Conservation (phyloP, 1,140 invertebrate species). For the Drosophila gunungcola region DNA sequence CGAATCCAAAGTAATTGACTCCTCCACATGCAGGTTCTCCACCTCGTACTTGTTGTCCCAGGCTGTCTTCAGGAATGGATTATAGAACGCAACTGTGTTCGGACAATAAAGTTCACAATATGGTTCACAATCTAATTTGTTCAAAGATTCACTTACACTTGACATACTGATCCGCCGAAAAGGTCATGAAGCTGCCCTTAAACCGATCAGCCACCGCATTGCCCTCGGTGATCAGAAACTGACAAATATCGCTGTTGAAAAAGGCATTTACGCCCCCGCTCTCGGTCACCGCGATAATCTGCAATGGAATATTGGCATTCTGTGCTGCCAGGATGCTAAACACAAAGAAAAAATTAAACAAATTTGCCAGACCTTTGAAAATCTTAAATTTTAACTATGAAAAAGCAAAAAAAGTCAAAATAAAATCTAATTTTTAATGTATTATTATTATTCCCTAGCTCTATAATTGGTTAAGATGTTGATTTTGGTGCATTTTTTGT, state of each 20-base stretch:
- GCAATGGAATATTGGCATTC: slow-evolving; percentile 96
- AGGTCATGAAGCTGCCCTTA: slow-evolving; percentile 96
- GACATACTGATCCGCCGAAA: slow-evolving; percentile 81
- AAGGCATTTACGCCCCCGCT: slow-evolving; percentile 94
- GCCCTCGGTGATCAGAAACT: slow-evolving; percentile 96
- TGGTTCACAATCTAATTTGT: background rate
- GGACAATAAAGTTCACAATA: background rate
- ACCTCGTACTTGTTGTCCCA: slow-evolving; percentile 98
- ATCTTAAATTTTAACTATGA: too few species aligned
- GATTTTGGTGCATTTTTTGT: too few species aligned
- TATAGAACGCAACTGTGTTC: slow-evolving; percentile 94
- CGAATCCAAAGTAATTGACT: slow-evolving; percentile 88
- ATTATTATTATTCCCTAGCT: too few species aligned
- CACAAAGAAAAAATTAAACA: background rate
- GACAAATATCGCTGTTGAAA: slow-evolving; percentile 95
- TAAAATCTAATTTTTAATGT: too few species aligned
- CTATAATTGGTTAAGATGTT: too few species aligned
- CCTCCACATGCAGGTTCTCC: slow-evolving; percentile 96
- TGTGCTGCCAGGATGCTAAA: slow-evolving; percentile 96
- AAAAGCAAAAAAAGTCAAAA: too few species aligned
- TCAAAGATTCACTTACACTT: slow-evolving; percentile 61
- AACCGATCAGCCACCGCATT: slow-evolving; percentile 96
- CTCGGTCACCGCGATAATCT: slow-evolving; percentile 97
- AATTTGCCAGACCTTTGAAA: too few species aligned
- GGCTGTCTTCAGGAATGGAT: slow-evolving; percentile 97